These are phyloP conservation scores for Plecotus auritus DNA, from an alignment of 2,113 vertebrate species.

Conservation along the genomic window DNA sequence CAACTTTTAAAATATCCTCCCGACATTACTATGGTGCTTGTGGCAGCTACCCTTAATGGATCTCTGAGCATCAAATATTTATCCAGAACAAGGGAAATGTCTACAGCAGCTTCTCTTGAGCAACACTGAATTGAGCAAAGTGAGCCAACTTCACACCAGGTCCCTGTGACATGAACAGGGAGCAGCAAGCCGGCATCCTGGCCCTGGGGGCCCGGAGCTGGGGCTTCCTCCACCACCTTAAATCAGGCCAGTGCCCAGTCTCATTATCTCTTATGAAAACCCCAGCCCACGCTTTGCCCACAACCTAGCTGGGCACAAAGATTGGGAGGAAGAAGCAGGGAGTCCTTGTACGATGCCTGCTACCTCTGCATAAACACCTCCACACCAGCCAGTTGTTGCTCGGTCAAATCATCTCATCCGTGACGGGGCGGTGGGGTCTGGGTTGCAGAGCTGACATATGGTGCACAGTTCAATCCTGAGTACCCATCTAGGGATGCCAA, in stretches of 20 bases:
- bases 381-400: background rate
- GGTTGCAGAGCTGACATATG: background rate
- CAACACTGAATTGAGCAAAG: background rate
- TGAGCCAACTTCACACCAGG: background rate
- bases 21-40: too few relatives aligned
- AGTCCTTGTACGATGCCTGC: rapidly evolving
- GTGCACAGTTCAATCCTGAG: background rate
- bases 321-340: background rate
- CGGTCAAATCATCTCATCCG: background rate
- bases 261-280: background rate
- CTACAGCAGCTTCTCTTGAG: background rate
- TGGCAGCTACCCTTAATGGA: background rate
- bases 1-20: background rate
- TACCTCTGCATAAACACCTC: background rate
- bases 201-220: background rate
- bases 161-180: background rate
- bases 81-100: background rate
- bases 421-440: background rate
- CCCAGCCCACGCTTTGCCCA: background rate
- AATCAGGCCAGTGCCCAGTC: background rate
- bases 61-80: background rate
- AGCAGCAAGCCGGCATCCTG: background rate
- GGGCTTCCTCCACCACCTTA: background rate
- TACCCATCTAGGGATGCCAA: background rate
- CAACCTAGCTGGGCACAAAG: background rate